Evolutionary conservation across 2,113 vertebrate genomes (phyloP).

Genomic region (Urocitellus parryii): DNA sequence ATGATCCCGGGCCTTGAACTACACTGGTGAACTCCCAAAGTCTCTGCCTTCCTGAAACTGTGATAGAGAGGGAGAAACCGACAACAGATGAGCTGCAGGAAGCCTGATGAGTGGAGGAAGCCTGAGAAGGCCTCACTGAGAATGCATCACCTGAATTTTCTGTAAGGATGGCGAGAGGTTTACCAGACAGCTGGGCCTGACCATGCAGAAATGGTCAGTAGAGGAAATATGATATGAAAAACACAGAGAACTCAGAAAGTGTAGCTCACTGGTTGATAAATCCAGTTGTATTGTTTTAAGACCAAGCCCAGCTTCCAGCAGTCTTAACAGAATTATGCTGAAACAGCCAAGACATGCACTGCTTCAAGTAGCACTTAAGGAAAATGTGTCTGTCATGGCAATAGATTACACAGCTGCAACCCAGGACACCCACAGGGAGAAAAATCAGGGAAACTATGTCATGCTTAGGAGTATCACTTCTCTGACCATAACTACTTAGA

Average conservation of each 20-base stretch:
- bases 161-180: neutral
- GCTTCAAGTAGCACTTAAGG: slow-evolving; percentile 66
- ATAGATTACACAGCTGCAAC: slow-evolving; percentile 56
- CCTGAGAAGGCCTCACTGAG: neutral
- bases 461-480: slow-evolving; percentile 31
- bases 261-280: neutral
- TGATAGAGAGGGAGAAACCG: neutral
- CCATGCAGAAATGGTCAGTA: neutral
- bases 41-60: neutral
- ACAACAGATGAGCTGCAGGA: neutral
- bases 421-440: slow-evolving; percentile 65
- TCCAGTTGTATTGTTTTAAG: neutral
- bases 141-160: neutral
- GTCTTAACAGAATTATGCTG: slow-evolving; percentile 34
- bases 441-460: slow-evolving; percentile 55
- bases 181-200: neutral
- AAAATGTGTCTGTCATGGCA: slow-evolving; percentile 52
- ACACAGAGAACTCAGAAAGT: neutral
- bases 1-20: neutral
- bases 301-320: slow-evolving; percentile 6
- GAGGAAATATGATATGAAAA: neutral
- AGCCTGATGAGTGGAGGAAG: neutral
- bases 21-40: neutral
- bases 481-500: slow-evolving; percentile 54
- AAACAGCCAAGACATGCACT: slow-evolving; percentile 14